Conservation (phyloP, 2,113 vertebrate genomes). For the Rhinolophus ferrumequinum region DNA sequence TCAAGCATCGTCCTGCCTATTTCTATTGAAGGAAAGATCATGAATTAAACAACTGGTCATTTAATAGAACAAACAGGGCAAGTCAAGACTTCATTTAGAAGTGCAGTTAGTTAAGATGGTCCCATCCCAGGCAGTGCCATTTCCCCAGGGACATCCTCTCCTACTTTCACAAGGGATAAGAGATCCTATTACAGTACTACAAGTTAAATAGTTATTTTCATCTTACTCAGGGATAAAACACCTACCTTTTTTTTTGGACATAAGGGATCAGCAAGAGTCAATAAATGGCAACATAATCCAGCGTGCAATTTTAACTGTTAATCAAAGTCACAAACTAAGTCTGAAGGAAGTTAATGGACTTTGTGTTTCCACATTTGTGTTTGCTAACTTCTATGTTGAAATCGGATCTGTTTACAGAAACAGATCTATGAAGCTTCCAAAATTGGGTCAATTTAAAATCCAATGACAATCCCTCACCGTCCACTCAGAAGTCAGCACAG, state of each 20-base stretch:
- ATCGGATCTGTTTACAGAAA: constrained; percentile 79
- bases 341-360: constrained; percentile 71
- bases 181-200: constrained; percentile 65
- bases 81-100: constrained; percentile 31
- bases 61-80: constrained; percentile 26
- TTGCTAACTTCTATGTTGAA: constrained; percentile 72
- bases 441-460: constrained; percentile 79
- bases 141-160: constrained; percentile 58
- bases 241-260: constrained; percentile 39
- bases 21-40: neutral
- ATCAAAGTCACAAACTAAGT: constrained; percentile 70
- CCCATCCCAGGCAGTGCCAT: constrained; percentile 9
- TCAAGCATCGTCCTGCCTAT: neutral
- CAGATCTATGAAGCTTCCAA: constrained; percentile 75
- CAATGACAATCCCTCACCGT: constrained; percentile 63
- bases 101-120: constrained; percentile 19
- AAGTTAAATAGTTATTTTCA: constrained; percentile 74
- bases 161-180: constrained; percentile 59
- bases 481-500: constrained; percentile 71
- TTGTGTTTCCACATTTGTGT: constrained; percentile 70
- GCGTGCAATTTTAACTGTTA: constrained; percentile 63
- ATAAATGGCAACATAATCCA: constrained; percentile 69
- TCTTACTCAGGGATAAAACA: constrained; percentile 61
- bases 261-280: constrained; percentile 56
- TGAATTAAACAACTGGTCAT: neutral